Base-by-base conservation (phyloP, 2,113 vertebrate species). In the Vulpes lagopus region DNA sequence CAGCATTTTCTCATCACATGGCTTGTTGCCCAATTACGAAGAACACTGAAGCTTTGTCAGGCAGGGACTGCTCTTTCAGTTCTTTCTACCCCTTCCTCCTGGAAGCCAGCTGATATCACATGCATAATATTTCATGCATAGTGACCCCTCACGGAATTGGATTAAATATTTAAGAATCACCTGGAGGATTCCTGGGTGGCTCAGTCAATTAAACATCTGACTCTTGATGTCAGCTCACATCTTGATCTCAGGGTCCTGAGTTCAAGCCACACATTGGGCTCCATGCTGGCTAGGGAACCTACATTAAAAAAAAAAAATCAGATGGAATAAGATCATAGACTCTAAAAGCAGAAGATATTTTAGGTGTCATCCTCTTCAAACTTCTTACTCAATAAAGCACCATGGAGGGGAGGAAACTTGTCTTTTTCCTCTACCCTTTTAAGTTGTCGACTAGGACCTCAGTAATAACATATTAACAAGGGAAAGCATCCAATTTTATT, bases 41-140 rank as follows among this genome's bases (percentile, higher is more conserved):
- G 23, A 14, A 9, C n/a, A 19, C 11, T 27, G 15, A 20, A 5
- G n/a, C 35, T 84, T 9, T 38, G 71, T 23, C 10, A 51, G 30
- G 4, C 20, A 5, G 2, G 4, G 6, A 57, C 11, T 3, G 3
- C 22, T 32, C n/a, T 57, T 82, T 74, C 0, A 10, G 17, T 80
- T 62, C 25, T 53, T 74, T 20, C 76, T 65, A 4, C 59, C 30
- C 12, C 25, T 14, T 30, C 14, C 11, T 76, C 43, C 65, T 32
- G 49, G 15, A 30, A 32, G n/a, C 6, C 35, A 32, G 51, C 3
- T 0, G 5, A 0, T 4, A 6, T 32, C 69, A 27, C 32, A 25
- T 43, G 4, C 25, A 3, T 35, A 11, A 5, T 9, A n/a, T 11
- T n/a, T 43, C 25, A 27, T 8, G 11, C 17, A 0, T 0, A 19